phyloP scores from a whole-genome alignment of 2,888 invertebrate species.

The Hedychridium roseum region DNA sequence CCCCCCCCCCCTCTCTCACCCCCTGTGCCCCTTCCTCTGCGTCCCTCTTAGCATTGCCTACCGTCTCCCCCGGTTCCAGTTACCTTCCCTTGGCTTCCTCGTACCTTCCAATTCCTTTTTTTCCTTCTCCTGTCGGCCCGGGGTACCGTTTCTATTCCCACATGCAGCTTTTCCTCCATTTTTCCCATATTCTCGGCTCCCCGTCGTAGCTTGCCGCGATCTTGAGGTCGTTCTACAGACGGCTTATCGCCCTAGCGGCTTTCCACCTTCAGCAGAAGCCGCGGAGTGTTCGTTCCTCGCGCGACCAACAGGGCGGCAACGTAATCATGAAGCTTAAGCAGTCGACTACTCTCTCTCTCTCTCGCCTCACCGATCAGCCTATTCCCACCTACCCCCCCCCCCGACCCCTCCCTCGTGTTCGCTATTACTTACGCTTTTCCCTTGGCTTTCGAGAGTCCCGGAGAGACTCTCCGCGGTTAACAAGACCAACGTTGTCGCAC shows the following conservation, averaged over 20 bases:
- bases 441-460: not conserved
- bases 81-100: constrained; percentile 12
- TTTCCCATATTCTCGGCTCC: too few species aligned
- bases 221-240: too few species aligned
- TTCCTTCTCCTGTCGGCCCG: constrained; percentile 9
- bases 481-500: not conserved
- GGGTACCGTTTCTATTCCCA: constrained; percentile 32
- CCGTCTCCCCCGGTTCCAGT: constrained; percentile 21
- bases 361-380: not conserved
- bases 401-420: not conserved
- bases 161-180: too few species aligned
- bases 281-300: too few species aligned
- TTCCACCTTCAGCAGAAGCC: too few species aligned
- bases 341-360: not conserved
- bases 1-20: constrained; percentile 11
- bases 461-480: not conserved
- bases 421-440: not conserved
- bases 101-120: constrained; percentile 20
- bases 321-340: constrained; percentile 14
- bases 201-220: too few species aligned
- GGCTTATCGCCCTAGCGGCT: too few species aligned
- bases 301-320: constrained; percentile 21
- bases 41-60: constrained; percentile 11
- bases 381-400: not conserved
- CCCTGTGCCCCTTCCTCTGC: constrained; percentile 4